These are phyloP conservation scores for Paratrypauchen microcephalus DNA, from an alignment of 2,797 vertebrate genomes.

Conservation along the genomic window DNA sequence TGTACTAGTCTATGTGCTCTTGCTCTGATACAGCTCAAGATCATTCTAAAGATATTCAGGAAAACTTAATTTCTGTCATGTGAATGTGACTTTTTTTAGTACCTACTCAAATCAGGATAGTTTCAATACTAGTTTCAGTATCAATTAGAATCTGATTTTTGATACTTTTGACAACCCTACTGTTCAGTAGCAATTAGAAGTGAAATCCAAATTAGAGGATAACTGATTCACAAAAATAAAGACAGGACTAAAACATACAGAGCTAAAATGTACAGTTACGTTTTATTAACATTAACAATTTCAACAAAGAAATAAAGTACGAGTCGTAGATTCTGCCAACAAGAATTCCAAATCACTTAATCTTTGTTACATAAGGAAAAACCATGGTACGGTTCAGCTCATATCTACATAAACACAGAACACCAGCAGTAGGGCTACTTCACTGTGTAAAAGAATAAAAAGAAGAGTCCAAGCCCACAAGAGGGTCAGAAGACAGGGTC, in stretches of 20 bases:
- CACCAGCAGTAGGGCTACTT: slow-evolving; percentile 29
- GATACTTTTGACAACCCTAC: too few species aligned
- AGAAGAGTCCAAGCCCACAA: slow-evolving; percentile 19
- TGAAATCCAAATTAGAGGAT: too few species aligned
- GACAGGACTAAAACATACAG: slow-evolving; percentile 9
- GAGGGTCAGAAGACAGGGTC: not conserved
- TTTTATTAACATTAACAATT: slow-evolving; percentile 74
- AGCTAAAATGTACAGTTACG: slow-evolving; percentile 72
- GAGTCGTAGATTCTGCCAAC: slow-evolving; percentile 60
- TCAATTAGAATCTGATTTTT: too few species aligned
- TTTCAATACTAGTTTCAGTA: too few species aligned
- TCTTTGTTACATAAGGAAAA: slow-evolving; percentile 43
- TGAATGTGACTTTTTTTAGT: too few species aligned
- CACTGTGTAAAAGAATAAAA: slow-evolving; percentile 27
- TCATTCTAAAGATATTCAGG: too few species aligned
- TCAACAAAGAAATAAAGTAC: slow-evolving; percentile 74
- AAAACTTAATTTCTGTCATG: too few species aligned
- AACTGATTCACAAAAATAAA: not conserved
- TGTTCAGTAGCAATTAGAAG: too few species aligned
- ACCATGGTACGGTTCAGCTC: slow-evolving; percentile 65
- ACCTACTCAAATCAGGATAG: too few species aligned
- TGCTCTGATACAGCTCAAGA: too few species aligned
- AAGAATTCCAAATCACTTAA: slow-evolving; percentile 54
- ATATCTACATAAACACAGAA: slow-evolving; percentile 67
- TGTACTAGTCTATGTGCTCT: too few species aligned